Base-by-base conservation (phyloP, 2,113 vertebrate species). In the Sinocyclocheilus anophthalmus region DNA sequence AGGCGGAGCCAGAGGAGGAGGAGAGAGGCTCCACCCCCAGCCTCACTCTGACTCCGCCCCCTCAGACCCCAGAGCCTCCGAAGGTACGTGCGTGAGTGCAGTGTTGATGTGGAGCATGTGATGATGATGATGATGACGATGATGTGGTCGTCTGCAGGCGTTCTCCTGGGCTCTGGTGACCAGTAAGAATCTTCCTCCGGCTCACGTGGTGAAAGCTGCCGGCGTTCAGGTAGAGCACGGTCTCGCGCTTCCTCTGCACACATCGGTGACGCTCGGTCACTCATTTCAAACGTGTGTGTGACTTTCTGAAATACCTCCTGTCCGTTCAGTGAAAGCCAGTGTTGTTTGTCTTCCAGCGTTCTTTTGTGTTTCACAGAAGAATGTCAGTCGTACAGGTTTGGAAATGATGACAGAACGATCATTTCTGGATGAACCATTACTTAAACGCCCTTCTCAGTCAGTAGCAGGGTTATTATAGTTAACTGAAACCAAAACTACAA, bases 151-250 rank as follows among this genome's bases (percentile, higher is more conserved):
- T 76, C 69, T 45, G 24, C 90, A 95, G 94, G 92, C 92, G 0
- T 99, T 98, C 93, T 99, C 98, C 33, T 99, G 98, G 98, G 98
- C 98, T 0, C 98, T 95, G 0, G 98, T 99, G 90, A 99, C 98
- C 81, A 98, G 98, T 94, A 99, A 99, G 94, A 98, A 99, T 89
- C 96, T 99, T 39, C 97, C 97, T 53, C 98, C 97, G 75, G 98
- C 97, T 18, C 98, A 98, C 3, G 96, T 99, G 76, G 95, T 98
- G 83, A 99, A 98, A 95, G 96, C 93, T 24, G 95, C 97, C 0
- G 92, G 96, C 26, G 95, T 96, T 0, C 96, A 97, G 94, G 98
- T 88, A 67, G 33, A 50, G 30, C 50, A 42, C 30, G 30, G 30
- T 33, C 30, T 33, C 30, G 2, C 30, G 30, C 37, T 37, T 37